Evolutionary conservation across 2,797 vertebrate genomes (phyloP).

Genomic region (Scyliorhinus canicula): DNA sequence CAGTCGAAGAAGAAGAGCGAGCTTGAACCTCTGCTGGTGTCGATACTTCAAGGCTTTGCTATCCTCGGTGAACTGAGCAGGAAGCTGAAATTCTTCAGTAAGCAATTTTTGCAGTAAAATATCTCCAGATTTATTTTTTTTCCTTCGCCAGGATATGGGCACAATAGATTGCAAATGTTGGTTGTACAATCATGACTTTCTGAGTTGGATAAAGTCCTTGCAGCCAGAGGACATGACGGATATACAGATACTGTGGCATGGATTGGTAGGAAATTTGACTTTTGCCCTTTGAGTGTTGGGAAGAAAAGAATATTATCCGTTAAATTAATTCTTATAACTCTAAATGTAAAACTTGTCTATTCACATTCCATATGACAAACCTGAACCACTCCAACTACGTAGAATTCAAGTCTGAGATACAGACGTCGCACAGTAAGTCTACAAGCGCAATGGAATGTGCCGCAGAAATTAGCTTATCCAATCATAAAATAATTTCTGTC

Average conservation of each 20-base stretch:
- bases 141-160: background rate
- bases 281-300: background rate
- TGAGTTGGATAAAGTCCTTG: background rate
- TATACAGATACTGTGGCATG: background rate
- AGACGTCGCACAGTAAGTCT: background rate
- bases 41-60: conserved; percentile 76
- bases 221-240: background rate
- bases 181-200: background rate
- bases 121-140: background rate
- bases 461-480: background rate
- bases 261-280: background rate
- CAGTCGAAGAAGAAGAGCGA: conserved; percentile 51
- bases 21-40: conserved; percentile 54
- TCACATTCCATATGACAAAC: background rate
- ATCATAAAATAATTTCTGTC: background rate
- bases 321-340: background rate
- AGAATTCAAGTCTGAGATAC: background rate
- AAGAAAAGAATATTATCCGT: background rate
- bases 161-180: background rate
- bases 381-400: no score
- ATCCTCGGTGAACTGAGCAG: conserved; percentile 77
- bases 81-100: conserved; percentile 85
- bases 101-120: conserved; percentile 43
- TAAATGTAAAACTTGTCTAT: background rate
- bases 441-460: background rate